These are phyloP conservation scores for Ophioninae sp. DNA, from an alignment of 2,888 invertebrate genomes.

Conservation along the genomic window DNA sequence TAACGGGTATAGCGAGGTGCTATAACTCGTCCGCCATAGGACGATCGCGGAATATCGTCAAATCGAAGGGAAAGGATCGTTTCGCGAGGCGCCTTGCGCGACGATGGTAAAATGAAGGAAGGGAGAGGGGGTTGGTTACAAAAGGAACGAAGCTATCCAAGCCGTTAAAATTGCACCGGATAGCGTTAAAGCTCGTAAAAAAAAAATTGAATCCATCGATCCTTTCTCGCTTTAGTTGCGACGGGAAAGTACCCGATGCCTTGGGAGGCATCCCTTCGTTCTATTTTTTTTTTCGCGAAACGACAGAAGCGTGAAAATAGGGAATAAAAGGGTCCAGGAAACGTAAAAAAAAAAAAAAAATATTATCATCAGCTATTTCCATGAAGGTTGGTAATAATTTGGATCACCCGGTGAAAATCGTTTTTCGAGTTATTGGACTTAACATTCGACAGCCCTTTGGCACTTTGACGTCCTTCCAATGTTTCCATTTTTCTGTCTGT, in stretches of 20 bases:
- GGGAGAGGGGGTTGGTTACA: background rate
- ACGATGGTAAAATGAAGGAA: constrained; percentile 2
- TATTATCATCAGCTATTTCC: constrained; percentile 5
- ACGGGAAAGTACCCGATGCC: constrained; percentile 21
- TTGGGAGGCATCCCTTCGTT: constrained; percentile 18
- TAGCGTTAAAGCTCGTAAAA: constrained; percentile 72
- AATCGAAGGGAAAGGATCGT: constrained; percentile 59
- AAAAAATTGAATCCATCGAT: constrained; percentile 75
- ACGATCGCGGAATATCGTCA: constrained; percentile 54
- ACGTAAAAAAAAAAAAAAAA: constrained; percentile 29
- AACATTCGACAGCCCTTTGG: background rate
- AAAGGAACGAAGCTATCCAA: constrained; percentile 61
- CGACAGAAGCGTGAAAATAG: constrained; percentile 31
- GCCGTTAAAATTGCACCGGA: constrained; percentile 73
- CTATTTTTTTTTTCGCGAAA: constrained; percentile 44
- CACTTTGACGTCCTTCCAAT: background rate
- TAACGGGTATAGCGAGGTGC: constrained; percentile 13
- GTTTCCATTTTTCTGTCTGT: background rate
- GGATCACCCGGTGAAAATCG: background rate
- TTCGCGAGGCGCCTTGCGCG: constrained; percentile 44
- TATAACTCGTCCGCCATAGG: constrained; percentile 21
- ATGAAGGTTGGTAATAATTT: background rate
- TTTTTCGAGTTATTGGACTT: too few relatives aligned
- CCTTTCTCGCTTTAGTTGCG: constrained; percentile 54
- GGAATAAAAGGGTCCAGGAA: background rate